Conservation (phyloP, 2,113 vertebrate genomes). For the Prochilodus magdalenae region DNA sequence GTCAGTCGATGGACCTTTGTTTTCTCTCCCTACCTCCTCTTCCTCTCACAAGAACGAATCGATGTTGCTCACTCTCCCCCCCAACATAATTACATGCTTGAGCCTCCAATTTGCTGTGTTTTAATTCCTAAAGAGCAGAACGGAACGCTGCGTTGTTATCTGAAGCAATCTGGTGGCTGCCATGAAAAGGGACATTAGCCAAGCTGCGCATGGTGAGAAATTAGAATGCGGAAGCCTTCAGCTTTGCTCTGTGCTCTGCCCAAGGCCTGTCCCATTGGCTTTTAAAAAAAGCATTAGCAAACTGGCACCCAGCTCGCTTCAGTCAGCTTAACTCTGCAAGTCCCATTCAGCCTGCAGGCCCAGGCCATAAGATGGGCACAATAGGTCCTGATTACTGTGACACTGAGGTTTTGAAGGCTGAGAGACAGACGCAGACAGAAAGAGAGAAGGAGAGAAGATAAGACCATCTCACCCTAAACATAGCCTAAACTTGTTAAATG, state of each 20-base stretch:
- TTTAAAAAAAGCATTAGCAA: conserved; percentile 51
- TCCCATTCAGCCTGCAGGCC: conserved; percentile 44
- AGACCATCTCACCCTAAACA: conserved; percentile 19
- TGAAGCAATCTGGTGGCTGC: conserved; percentile 71
- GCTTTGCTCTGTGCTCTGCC: conserved; percentile 52
- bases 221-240: conserved; percentile 61
- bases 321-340: conserved; percentile 52
- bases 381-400: conserved; percentile 58
- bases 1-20: conserved; percentile 53
- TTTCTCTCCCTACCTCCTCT: conserved; percentile 13
- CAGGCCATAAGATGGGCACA: conserved; percentile 47
- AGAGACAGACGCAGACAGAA: not conserved
- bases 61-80: conserved; percentile 67
- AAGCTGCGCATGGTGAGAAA: conserved; percentile 60
- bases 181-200: conserved; percentile 70
- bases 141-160: conserved; percentile 70
- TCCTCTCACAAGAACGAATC: conserved; percentile 60
- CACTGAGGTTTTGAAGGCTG: conserved; percentile 54
- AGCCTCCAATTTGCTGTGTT: conserved; percentile 74
- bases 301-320: conserved; percentile 55
- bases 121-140: conserved; percentile 74
- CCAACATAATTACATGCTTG: conserved; percentile 76
- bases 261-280: conserved; percentile 46
- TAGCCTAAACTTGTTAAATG: conserved; percentile 32
- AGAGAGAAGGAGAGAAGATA: conserved; percentile 1